Conservation (phyloP, 2,113 vertebrate species). For the Smithornis capensis region DNA sequence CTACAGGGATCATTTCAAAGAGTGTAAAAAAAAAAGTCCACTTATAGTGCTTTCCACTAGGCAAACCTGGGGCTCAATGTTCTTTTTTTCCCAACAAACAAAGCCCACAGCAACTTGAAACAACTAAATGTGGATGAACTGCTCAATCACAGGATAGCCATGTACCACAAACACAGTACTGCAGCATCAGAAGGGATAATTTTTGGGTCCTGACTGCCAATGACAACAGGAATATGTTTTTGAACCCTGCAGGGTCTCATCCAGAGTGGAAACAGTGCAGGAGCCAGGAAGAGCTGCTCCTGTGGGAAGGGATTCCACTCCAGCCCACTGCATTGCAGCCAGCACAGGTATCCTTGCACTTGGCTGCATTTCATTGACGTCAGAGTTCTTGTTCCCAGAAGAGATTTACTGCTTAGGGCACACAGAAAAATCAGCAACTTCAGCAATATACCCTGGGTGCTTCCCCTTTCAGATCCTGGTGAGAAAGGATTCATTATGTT, state of each 20-base stretch:
- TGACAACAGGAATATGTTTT: background rate
- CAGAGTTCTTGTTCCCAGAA: background rate
- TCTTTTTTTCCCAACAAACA: background rate
- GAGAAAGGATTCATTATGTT: background rate
- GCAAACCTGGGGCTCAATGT: background rate
- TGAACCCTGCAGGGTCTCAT: background rate
- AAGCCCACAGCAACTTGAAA: background rate
- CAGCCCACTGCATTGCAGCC: background rate
- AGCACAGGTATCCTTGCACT: background rate
- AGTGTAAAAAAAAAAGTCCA: background rate
- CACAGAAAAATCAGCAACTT: background rate
- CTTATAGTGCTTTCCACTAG: background rate
- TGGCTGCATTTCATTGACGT: fast-evolving
- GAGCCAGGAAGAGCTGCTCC: background rate
- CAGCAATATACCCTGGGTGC: background rate
- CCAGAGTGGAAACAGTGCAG: background rate
- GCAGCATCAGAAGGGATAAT: fast-evolving
- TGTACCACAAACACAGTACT: fast-evolving
- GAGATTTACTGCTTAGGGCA: background rate
- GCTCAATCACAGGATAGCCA: background rate
- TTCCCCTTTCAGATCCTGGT: slow-evolving; percentile 22
- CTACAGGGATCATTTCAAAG: background rate
- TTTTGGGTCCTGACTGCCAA: background rate
- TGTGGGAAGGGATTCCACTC: background rate
- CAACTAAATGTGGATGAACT: background rate